A percentile compares a stretch with the other conserved stretches of the same genome.
Evolutionary conservation across 2,888 invertebrate species (phyloP).

Genomic region (Aethes cnicana): DNA sequence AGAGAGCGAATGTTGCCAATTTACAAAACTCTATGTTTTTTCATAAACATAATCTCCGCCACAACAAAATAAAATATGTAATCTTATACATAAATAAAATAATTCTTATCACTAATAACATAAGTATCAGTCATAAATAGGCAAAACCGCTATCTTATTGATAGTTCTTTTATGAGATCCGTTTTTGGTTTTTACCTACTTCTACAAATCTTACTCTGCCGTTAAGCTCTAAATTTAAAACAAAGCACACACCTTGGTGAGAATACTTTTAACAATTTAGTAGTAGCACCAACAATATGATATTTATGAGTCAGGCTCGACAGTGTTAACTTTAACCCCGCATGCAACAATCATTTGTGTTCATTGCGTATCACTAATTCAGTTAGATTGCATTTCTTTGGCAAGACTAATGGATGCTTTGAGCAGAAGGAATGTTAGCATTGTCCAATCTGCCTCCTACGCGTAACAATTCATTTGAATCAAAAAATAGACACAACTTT

Average conservation of each 20-base stretch:
- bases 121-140: too few species aligned
- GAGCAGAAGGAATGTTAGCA: background rate
- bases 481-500: constrained; percentile 3
- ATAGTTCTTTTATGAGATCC: too few species aligned
- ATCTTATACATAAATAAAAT: too few species aligned
- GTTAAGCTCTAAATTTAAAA: background rate
- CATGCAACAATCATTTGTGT: background rate
- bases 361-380: background rate
- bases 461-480: background rate
- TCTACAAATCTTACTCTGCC: background rate
- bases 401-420: background rate
- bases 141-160: too few species aligned
- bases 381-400: background rate
- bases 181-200: too few species aligned
- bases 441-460: constrained; percentile 1
- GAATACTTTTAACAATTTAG: background rate
- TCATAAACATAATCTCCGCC: too few species aligned
- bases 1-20: too few species aligned
- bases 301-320: background rate
- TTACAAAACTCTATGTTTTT: too few species aligned
- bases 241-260: background rate
- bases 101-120: too few species aligned
- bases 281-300: background rate
- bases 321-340: background rate
- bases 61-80: too few species aligned